Conservation (phyloP, 2,888 invertebrate genomes). For the Andrena praecox region DNA sequence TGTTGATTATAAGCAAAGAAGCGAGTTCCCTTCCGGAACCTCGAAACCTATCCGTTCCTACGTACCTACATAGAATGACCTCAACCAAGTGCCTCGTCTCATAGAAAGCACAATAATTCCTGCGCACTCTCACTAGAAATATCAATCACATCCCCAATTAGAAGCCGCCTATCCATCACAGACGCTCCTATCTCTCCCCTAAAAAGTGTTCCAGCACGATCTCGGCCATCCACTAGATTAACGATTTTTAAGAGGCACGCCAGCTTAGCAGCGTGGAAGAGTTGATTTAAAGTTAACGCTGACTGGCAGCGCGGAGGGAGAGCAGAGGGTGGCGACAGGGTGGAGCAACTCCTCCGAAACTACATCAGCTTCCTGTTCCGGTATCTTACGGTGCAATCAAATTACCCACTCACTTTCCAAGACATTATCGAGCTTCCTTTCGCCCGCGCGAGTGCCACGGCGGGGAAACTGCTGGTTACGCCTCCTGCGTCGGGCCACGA, state of each 20-base stretch:
- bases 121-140: too few relatives aligned
- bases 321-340: conserved; percentile 19
- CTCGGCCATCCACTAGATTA: background rate
- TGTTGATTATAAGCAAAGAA: too few relatives aligned
- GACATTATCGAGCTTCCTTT: conserved; percentile 79
- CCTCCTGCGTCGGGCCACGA: conserved; percentile 30
- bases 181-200: too few relatives aligned
- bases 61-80: too few relatives aligned
- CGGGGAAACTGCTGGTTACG: conserved; percentile 32
- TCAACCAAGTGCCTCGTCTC: too few relatives aligned
- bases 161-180: too few relatives aligned
- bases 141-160: too few relatives aligned
- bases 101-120: too few relatives aligned
- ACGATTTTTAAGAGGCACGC: conserved; percentile 45
- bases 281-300: conserved; percentile 69
- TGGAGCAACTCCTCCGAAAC: conserved; percentile 74
- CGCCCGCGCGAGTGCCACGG: conserved; percentile 29
- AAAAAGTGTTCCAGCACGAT: background rate
- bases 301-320: conserved; percentile 49
- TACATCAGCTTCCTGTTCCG: conserved; percentile 79
- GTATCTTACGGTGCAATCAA: conserved; percentile 82
- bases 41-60: too few relatives aligned
- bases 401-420: conserved; percentile 82
- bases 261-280: conserved; percentile 60
- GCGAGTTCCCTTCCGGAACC: too few relatives aligned